Conservation (phyloP, 2,113 vertebrate species). For the Zapornia atra region DNA sequence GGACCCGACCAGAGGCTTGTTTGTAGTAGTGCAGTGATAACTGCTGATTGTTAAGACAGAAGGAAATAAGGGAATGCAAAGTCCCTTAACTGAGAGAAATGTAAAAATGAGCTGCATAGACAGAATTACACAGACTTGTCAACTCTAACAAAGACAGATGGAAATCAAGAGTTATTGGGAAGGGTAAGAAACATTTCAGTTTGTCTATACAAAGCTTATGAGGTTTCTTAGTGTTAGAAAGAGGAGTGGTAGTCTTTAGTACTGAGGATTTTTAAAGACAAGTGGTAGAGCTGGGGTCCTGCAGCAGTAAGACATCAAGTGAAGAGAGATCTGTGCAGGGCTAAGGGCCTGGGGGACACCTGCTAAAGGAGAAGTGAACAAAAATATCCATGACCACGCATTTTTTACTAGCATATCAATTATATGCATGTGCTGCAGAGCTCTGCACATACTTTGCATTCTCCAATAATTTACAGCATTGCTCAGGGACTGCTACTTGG, state of each 20-base stretch:
- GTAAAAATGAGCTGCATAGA: background rate
- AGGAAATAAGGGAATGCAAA: too few relatives aligned
- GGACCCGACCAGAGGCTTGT: background rate
- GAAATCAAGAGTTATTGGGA: background rate
- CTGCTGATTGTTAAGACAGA: background rate
- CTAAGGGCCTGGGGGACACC: background rate
- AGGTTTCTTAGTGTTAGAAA: background rate
- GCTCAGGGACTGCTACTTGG: background rate
- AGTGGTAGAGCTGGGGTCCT: background rate
- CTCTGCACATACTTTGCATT: background rate
- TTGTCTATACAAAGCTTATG: background rate
- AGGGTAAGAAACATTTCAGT: background rate
- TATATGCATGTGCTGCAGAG: background rate
- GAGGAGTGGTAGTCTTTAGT: background rate
- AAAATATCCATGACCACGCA: background rate
- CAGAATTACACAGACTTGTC: background rate
- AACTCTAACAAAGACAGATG: background rate
- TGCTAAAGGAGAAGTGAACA: background rate
- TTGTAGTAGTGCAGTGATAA: background rate
- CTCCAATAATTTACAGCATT: background rate
- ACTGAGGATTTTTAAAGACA: background rate
- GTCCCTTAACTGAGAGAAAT: background rate
- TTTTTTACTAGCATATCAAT: background rate
- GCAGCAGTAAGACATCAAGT: fast-evolving
- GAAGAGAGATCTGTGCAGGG: background rate